Conservation (phyloP, 1,140 invertebrate genomes). For the Lordiphosa collinella region DNA sequence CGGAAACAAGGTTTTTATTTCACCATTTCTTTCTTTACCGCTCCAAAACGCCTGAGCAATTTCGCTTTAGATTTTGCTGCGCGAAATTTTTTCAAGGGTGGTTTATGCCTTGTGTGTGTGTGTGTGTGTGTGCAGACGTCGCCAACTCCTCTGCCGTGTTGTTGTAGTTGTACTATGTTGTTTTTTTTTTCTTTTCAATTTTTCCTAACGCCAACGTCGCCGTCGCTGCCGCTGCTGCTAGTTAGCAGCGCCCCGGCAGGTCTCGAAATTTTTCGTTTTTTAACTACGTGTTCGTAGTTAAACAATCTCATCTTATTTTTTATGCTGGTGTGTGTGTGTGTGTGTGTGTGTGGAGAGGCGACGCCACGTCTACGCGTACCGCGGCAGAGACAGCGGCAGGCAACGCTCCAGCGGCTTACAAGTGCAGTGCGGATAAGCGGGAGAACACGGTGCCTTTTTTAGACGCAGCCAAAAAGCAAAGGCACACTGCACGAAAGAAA, state of each 20-base stretch:
- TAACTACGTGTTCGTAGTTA: slow-evolving; percentile 80
- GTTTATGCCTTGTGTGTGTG: slow-evolving; percentile 40
- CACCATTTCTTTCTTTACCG: slow-evolving; percentile 77
- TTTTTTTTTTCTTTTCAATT: slow-evolving; percentile 54
- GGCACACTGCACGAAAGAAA: no score
- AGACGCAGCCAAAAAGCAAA: slow-evolving; percentile 26
- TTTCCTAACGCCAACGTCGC: slow-evolving; percentile 48
- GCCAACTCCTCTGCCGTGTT: slow-evolving; percentile 11
- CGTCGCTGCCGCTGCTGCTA: slow-evolving; percentile 23
- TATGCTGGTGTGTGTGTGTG: slow-evolving; percentile 43
- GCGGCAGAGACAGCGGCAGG: slow-evolving; percentile 4
- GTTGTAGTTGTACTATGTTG: slow-evolving; percentile 41
- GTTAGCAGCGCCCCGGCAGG: slow-evolving; percentile 18
- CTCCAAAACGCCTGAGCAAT: slow-evolving; percentile 19
- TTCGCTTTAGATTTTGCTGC: slow-evolving; percentile 70
- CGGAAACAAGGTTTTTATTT: slow-evolving; percentile 78
- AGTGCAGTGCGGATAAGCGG: slow-evolving; percentile 58
- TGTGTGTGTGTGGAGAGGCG: slow-evolving; percentile 24
- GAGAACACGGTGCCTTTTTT: slow-evolving; percentile 54
- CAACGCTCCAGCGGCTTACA: slow-evolving; percentile 22
- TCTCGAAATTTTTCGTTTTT: slow-evolving; percentile 53
- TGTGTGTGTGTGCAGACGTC: slow-evolving; percentile 23
- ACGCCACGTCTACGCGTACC: background rate
- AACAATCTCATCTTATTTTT: slow-evolving; percentile 79
- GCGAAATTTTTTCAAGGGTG: slow-evolving; percentile 73